Conservation (phyloP, 2,797 vertebrate species). For the Intellagama lesueurii region DNA sequence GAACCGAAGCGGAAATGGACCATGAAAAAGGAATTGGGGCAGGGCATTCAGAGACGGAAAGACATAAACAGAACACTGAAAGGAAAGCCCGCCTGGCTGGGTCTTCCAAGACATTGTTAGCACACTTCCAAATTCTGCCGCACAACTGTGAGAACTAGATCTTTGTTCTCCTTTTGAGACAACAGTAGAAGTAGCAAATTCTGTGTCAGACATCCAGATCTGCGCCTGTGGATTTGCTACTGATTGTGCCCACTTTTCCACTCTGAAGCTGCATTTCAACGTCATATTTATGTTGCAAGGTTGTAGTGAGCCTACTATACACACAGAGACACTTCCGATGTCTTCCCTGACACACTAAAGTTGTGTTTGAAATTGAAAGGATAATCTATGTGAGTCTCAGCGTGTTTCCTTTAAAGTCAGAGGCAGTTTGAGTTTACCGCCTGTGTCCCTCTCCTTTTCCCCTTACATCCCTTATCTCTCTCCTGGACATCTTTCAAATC, state of each 20-base stretch:
- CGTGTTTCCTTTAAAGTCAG: neutral
- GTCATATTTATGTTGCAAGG: neutral
- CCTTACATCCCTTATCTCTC: too few relatives aligned
- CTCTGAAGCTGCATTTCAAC: neutral
- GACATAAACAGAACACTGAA: neutral
- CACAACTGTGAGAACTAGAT: neutral
- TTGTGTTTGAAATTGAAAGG: neutral
- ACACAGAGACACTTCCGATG: neutral
- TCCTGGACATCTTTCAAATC: too few relatives aligned
- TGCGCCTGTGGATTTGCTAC: neutral
- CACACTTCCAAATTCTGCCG: neutral
- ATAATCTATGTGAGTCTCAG: neutral
- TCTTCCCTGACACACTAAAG: neutral
- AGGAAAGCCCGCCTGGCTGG: neutral
- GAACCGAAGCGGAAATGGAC: neutral
- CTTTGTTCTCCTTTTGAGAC: neutral
- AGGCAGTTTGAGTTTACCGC: too few relatives aligned
- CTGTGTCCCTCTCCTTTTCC: too few relatives aligned
- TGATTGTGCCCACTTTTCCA: neutral
- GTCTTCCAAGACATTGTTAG: neutral
- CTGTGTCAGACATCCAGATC: neutral
- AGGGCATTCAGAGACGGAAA: slow-evolving; percentile 38
- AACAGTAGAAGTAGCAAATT: neutral
- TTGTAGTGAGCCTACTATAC: neutral
- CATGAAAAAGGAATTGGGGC: slow-evolving; percentile 37